A percentile compares a stretch with the other conserved stretches of the same genome.
phyloP scores from a whole-genome alignment of 1,140 invertebrate species.

The Apis cerana region DNA sequence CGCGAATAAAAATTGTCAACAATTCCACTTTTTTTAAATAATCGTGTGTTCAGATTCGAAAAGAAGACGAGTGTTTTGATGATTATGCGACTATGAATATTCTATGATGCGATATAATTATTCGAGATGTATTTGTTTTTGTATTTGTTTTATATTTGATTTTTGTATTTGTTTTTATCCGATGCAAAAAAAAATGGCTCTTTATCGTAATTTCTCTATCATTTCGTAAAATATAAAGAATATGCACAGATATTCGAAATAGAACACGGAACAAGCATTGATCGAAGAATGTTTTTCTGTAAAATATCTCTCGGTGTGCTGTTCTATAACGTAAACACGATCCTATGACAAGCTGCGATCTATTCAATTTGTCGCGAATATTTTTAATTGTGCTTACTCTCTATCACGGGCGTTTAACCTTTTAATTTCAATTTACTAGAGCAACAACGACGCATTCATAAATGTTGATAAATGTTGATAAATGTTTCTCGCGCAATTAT shows the following conservation, averaged over 20 bases:
- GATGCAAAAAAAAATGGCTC: too few relatives aligned
- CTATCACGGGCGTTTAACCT: neutral
- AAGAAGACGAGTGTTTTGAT: neutral
- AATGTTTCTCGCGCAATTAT: neutral
- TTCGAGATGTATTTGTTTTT: too few relatives aligned
- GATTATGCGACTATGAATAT: neutral
- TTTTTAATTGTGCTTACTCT: neutral
- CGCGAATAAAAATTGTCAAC: neutral
- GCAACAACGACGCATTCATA: neutral
- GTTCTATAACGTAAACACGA: neutral
- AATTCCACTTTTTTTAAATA: too few relatives aligned
- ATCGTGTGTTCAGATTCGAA: neutral
- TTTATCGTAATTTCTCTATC: too few relatives aligned
- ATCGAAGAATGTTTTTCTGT: too few relatives aligned
- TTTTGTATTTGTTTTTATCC: too few relatives aligned
- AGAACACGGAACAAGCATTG: too few relatives aligned
- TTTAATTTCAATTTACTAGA: neutral
- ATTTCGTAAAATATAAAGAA: too few relatives aligned
- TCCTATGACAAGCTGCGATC: neutral
- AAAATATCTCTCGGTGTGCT: too few relatives aligned
- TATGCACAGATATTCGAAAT: too few relatives aligned
- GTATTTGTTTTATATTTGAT: too few relatives aligned
- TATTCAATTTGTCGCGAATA: neutral
- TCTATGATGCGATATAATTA: too few relatives aligned
- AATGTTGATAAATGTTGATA: neutral